Evolutionary conservation across 2,888 invertebrate genomes (phyloP).

Genomic region (Cephus sareptanus): DNA sequence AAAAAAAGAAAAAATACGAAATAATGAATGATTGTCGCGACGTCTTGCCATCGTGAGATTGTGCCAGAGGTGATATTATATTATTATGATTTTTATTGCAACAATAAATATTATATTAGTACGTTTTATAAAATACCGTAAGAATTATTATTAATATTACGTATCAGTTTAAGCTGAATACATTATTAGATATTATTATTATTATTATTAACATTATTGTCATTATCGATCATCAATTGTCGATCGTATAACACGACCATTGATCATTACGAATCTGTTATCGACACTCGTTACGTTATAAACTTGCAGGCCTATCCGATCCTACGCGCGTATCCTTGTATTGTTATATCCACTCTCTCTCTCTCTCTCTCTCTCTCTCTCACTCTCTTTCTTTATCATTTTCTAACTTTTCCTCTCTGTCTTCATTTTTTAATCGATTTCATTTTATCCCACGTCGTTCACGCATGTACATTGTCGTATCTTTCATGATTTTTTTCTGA

Average conservation of each 20-base stretch:
- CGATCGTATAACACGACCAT: not conserved
- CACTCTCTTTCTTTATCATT: not conserved
- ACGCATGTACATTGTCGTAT: not conserved
- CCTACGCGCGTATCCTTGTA: conserved; percentile 7
- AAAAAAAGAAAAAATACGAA: conserved; percentile 11
- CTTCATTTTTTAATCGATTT: not conserved
- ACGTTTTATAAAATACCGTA: conserved; percentile 62
- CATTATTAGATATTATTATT: conserved; percentile 19
- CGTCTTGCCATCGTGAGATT: conserved; percentile 67
- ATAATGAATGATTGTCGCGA: conserved; percentile 52
- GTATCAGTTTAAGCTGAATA: not conserved
- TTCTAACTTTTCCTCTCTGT: not conserved
- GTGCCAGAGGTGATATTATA: conserved; percentile 67
- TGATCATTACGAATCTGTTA: conserved; percentile 1
- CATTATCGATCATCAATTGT: not conserved
- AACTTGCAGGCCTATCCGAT: conserved; percentile 16
- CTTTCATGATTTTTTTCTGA: not conserved
- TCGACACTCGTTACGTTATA: conserved; percentile 12
- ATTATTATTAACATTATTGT: conserved; percentile 10
- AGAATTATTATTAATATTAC: conserved; percentile 20
- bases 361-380: not conserved
- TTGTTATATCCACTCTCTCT: not conserved
- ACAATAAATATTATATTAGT: conserved; percentile 67
- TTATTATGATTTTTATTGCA: conserved; percentile 65
- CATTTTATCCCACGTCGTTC: not conserved